These are phyloP conservation scores for Drosophila monieri DNA, from an alignment of 2,888 invertebrate genomes.

Conservation along the genomic window DNA sequence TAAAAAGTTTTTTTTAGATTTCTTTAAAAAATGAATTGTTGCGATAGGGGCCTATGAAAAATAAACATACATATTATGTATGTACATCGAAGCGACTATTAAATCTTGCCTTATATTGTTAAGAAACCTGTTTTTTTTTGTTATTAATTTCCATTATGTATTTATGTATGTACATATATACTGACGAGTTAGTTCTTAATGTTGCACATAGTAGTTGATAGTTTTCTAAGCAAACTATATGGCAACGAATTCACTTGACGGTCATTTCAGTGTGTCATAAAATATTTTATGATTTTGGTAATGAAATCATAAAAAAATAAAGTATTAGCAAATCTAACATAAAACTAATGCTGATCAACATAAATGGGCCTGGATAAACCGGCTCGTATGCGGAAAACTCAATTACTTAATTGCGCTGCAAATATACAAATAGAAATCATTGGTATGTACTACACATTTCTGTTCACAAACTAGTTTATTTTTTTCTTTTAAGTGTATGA, in stretches of 20 bases:
- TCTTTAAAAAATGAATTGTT: no score
- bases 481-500: conserved; percentile 43
- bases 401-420: conserved; percentile 39
- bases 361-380: conserved; percentile 18
- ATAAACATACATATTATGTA: no score
- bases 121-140: neutral
- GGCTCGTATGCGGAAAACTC: conserved; percentile 33
- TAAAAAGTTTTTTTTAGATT: neutral
- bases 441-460: conserved; percentile 43
- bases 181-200: neutral
- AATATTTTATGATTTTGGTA: neutral
- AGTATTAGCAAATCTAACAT: neutral
- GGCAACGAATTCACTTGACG: neutral
- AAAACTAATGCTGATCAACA: conserved; percentile 1
- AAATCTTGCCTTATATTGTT: neutral
- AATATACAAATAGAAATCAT: conserved; percentile 43
- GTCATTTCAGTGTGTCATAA: neutral
- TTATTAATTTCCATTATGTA: neutral
- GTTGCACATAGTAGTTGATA: neutral
- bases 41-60: no score
- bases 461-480: conserved; percentile 43
- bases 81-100: no score
- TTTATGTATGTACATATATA: neutral
- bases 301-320: neutral
- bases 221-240: neutral